These are phyloP conservation scores for Tetragonula clypearis DNA, from an alignment of 1,140 invertebrate species.

Conservation along the genomic window DNA sequence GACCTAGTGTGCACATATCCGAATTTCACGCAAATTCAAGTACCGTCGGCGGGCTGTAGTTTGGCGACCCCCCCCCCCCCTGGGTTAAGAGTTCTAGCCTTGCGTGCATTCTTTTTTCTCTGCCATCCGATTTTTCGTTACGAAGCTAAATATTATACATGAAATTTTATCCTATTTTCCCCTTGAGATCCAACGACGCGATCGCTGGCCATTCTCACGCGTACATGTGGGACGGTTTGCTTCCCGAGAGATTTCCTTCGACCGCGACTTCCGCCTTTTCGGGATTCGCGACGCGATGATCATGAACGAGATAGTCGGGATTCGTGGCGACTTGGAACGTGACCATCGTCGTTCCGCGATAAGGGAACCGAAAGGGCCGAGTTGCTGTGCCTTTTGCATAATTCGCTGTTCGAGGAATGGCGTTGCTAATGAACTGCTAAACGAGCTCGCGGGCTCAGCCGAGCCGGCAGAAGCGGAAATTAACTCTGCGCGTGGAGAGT, in stretches of 20 bases:
- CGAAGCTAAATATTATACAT: too few species aligned
- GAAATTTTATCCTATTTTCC: too few species aligned
- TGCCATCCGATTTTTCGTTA: too few species aligned
- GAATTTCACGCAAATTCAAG: too few species aligned
- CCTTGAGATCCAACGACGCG: too few species aligned
- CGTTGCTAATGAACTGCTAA: constrained; percentile 67
- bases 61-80: too few species aligned
- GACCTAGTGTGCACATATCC: too few species aligned
- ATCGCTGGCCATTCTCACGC: too few species aligned
- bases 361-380: not conserved
- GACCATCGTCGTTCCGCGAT: constrained; percentile 42
- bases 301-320: constrained; percentile 53
- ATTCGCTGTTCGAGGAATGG: constrained; percentile 52
- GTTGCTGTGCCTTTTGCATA: constrained; percentile 52
- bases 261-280: constrained; percentile 22
- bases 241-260: not conserved
- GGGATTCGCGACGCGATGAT: constrained; percentile 40
- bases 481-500: constrained; percentile 52
- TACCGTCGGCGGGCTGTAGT: too few species aligned
- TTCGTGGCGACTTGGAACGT: constrained; percentile 30
- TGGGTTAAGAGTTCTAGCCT: too few species aligned
- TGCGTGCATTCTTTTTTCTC: too few species aligned
- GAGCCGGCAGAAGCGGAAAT: constrained; percentile 57
- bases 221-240: too few species aligned
- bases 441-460: constrained; percentile 59